phyloP scores from a whole-genome alignment of 2,113 vertebrate genomes.

The Symphodus melops region DNA sequence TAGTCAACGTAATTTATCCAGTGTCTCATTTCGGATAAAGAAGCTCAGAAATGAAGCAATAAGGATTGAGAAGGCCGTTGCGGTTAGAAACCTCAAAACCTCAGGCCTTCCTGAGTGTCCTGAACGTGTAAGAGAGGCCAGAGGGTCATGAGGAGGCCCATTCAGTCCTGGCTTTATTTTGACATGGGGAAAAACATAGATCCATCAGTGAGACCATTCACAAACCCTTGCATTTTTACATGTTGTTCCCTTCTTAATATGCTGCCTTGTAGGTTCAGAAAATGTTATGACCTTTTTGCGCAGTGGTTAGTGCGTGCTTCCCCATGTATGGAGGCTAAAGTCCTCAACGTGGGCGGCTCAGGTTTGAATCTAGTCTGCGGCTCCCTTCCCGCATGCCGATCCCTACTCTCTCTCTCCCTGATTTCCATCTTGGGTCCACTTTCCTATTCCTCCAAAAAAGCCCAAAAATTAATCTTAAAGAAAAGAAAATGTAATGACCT shows the following conservation, averaged over 20 bases:
- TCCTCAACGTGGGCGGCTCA: too few relatives aligned
- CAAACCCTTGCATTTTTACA: conserved; percentile 61
- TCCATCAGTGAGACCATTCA: conserved; percentile 73
- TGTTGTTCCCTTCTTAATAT: conserved; percentile 50
- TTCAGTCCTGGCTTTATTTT: conserved; percentile 64
- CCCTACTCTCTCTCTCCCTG: too few relatives aligned
- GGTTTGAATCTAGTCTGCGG: too few relatives aligned
- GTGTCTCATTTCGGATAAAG: conserved; percentile 75
- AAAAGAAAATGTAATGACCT: conserved; percentile 42
- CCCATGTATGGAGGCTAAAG: too few relatives aligned
- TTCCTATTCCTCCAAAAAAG: too few relatives aligned
- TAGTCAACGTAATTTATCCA: conserved; percentile 74
- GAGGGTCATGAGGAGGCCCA: conserved; percentile 70
- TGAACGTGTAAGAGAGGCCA: conserved; percentile 53
- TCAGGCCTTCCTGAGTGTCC: conserved; percentile 67
- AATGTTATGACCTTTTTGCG: conserved; percentile 44
- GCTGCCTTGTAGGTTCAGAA: conserved; percentile 34
- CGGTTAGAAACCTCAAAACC: conserved; percentile 78
- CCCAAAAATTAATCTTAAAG: too few relatives aligned
- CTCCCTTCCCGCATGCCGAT: too few relatives aligned
- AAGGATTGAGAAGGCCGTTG: conserved; percentile 73
- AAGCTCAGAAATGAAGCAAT: conserved; percentile 55
- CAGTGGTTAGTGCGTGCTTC: too few relatives aligned
- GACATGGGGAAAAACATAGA: conserved; percentile 70
- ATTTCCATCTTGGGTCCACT: too few relatives aligned